Conservation (phyloP, 2,888 invertebrate species). For the Julus scandinavius region DNA sequence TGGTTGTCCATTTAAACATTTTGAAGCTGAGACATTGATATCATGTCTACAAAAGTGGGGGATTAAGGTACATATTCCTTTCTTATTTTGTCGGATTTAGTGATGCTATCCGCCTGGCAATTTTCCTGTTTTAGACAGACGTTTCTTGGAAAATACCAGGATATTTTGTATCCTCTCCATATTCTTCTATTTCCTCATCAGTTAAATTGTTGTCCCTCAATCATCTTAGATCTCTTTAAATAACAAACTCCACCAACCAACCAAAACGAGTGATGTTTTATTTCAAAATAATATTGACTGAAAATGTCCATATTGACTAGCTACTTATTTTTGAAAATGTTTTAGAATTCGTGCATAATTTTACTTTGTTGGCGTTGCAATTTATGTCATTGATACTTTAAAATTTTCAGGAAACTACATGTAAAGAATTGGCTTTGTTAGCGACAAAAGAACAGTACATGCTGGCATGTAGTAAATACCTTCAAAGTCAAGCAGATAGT, state of each 20-base stretch:
- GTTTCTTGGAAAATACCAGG: too few species aligned
- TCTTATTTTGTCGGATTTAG: not conserved
- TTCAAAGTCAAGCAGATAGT: not conserved
- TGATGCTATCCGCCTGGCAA: too few species aligned
- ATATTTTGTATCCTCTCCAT: too few species aligned
- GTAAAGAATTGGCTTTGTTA: not conserved
- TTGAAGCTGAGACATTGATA: not conserved
- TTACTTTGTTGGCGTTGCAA: not conserved
- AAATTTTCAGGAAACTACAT: not conserved
- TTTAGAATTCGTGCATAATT: not conserved
- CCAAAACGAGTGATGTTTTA: too few species aligned
- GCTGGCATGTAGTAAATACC: not conserved
- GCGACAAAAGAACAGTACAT: not conserved
- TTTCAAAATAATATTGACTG: too few species aligned
- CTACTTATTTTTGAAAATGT: too few species aligned
- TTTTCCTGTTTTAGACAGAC: too few species aligned
- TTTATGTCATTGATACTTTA: not conserved
- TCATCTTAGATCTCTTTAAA: not conserved
- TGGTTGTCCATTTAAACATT: slow-evolving; percentile 37
- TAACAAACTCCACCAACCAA: not conserved
- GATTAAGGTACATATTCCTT: not conserved
- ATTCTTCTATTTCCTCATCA: too few species aligned
- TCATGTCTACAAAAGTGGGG: not conserved
- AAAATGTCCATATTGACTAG: too few species aligned
- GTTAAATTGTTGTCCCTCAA: too few species aligned